Evolutionary conservation across 2,797 vertebrate species (phyloP), one percentile per base, ranked within the genome.

Genomic region (Cryptoblepharus egeriae): DNA sequence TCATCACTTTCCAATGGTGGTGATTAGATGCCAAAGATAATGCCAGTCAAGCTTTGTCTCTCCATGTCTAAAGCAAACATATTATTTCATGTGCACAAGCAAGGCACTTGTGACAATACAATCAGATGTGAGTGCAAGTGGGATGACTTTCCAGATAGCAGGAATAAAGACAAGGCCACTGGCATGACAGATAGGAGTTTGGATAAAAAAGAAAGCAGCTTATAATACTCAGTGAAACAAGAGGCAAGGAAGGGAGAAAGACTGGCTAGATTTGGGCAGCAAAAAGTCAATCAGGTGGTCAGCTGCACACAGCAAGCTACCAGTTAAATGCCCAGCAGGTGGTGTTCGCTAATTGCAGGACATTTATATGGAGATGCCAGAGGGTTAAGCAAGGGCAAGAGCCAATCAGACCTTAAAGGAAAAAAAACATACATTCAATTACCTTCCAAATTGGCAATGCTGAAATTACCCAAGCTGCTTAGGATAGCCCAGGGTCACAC

Each of bases 1-100:
- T 35, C 58, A 32, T 60, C 26, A 1, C 2, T 1, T 0, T 12
- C 10, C 18, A 1, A 0, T 30, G 0, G 30, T 78, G 74, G 22
- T 5, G 16, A n/a, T 76, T 35, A 3, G 35, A 9, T 42, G 2
- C 5, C 0, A 2, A 16, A 55, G 58, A 13, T 0, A 71, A 32
- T 18, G 68, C 60, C 60, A 63, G 12, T 0, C 28, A 7, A 4
- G 28, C 28, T 52, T 22, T n/a, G 2, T 70, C n/a, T 78, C 24
- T 78, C 24, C 70, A 45, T 11, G 32, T 58, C 26, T 35, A 3
- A 30, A 57, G 16, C 37, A 57, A 73, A 60, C 15, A 35, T 13
- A 3, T 4, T 24, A 7, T 10, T 57, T 39, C 28, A 20, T 42
- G 42, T 58, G 28, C n/a, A n/a, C 24, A n/a, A 28, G 9, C 1